A percentile compares a stretch with the other conserved stretches of the same genome.
Evolutionary conservation across 53 echinoderm and acorn worm genomes (phyloP).

Genomic region (Echinometra lucunter): DNA sequence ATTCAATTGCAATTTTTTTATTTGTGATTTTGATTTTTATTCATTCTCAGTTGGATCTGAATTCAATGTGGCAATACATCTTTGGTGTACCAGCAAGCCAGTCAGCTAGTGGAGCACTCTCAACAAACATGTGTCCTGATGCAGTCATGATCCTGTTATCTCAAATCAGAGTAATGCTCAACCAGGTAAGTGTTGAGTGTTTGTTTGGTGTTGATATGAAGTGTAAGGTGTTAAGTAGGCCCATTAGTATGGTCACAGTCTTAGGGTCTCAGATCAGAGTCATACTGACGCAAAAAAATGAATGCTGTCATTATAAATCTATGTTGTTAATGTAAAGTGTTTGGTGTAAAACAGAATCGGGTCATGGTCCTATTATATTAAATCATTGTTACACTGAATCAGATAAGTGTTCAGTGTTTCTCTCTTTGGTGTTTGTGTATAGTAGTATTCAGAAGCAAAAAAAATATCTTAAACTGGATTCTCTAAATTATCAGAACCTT

Average conservation of each 20-base stretch:
- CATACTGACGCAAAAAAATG: constrained; percentile 88
- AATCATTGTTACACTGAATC: constrained; percentile 90
- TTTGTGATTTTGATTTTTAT: no score
- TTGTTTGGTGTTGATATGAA: not conserved
- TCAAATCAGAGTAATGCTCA: constrained; percentile 92
- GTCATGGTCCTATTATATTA: constrained; percentile 82
- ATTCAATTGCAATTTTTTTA: no score
- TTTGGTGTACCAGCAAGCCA: constrained; percentile 80
- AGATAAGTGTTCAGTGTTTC: constrained; percentile 65
- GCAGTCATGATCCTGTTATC: constrained; percentile 87
- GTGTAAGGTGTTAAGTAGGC: not conserved
- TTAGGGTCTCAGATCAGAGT: constrained; percentile 79
- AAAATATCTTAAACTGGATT: no score
- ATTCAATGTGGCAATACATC: constrained; percentile 95
- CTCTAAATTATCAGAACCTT: no score
- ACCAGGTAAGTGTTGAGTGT: constrained; percentile 76
- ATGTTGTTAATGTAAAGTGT: not conserved
- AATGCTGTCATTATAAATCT: no score
- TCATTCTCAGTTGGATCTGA: constrained; percentile 91
- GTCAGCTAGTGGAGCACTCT: constrained; percentile 59
- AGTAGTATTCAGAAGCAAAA: not conserved
- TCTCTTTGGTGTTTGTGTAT: not conserved
- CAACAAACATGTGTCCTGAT: constrained; percentile 83
- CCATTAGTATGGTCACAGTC: constrained; percentile 66
- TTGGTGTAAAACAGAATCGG: not conserved